Percentiles rank a stretch among this genome's conserved stretches.
These are phyloP conservation scores for Hydrotaea diabolus DNA, from an alignment of 2,888 invertebrate species.

Conservation along the genomic window DNA sequence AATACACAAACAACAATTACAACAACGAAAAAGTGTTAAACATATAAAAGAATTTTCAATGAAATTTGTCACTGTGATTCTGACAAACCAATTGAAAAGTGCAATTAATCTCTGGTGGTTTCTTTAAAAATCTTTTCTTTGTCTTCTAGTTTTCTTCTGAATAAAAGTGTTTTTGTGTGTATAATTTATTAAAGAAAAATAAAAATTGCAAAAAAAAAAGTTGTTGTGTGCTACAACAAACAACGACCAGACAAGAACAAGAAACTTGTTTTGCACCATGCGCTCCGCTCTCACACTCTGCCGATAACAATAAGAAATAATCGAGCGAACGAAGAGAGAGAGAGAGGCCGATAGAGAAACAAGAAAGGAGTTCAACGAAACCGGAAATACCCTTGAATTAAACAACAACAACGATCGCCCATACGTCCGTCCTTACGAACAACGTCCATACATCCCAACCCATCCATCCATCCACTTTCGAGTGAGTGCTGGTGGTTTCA, in stretches of 20 bases:
- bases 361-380: slow-evolving; percentile 42
- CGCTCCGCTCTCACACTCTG: not conserved
- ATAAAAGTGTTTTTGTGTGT: slow-evolving; percentile 12
- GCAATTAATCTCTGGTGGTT: not conserved
- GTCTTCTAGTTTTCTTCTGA: slow-evolving; percentile 10
- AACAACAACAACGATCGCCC: slow-evolving; percentile 9
- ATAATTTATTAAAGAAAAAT: not conserved
- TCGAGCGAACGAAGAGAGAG: not conserved
- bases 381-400: slow-evolving; percentile 67
- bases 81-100: not conserved
- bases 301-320: too few relatives aligned
- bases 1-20: slow-evolving; percentile 23
- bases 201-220: not conserved
- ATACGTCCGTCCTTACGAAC: not conserved
- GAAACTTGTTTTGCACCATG: slow-evolving; percentile 14
- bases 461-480: too few relatives aligned
- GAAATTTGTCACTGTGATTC: not conserved
- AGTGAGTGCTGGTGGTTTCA: too few relatives aligned
- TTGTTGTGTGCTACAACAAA: not conserved
- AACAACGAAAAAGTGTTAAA: slow-evolving; percentile 1
- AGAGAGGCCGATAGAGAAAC: not conserved
- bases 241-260: not conserved
- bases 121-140: not conserved
- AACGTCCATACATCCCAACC: not conserved
- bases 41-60: not conserved